A percentile compares a stretch with the other conserved stretches of the same genome.
phyloP scores from a whole-genome alignment of 2,113 vertebrate species.

The Hemibagrus wyckioides region DNA sequence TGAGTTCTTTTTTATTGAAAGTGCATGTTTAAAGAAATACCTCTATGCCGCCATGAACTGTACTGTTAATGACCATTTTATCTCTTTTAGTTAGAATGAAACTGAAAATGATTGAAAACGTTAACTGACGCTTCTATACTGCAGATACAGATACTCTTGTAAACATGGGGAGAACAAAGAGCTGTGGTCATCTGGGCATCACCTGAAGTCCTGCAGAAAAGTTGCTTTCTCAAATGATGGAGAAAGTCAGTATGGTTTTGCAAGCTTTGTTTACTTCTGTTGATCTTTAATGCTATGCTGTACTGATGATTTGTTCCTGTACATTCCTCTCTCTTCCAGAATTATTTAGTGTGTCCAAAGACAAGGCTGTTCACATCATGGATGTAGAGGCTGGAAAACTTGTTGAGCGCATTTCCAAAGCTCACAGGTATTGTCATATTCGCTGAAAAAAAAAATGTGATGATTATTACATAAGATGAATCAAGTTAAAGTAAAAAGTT shows the following conservation, averaged over 20 bases:
- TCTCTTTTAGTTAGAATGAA: neutral
- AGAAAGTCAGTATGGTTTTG: constrained; percentile 70
- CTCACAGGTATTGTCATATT: constrained; percentile 74
- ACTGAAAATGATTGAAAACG: neutral
- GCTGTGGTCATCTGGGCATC: constrained; percentile 96
- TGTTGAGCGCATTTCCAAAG: constrained; percentile 83
- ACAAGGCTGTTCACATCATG: constrained; percentile 87
- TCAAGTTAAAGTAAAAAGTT: too few species aligned
- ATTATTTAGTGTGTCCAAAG: constrained; percentile 90
- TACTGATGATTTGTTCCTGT: neutral
- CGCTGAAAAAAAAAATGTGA: neutral
- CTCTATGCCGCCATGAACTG: neutral
- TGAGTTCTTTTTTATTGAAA: neutral
- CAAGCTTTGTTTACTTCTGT: neutral
- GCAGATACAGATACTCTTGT: constrained; percentile 86
- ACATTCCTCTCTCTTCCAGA: constrained; percentile 60
- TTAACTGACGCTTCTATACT: neutral
- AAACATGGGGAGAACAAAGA: constrained; percentile 84
- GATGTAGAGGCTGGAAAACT: constrained; percentile 85
- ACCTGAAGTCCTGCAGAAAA: constrained; percentile 91
- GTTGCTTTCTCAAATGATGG: constrained; percentile 86
- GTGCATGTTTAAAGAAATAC: neutral
- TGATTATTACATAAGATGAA: neutral
- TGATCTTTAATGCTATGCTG: neutral
- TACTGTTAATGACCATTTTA: neutral